Evolutionary conservation across 53 echinoderm and acorn worm genomes (phyloP), one percentile per base, ranked within the genome.

Genomic region (Patiria pectinifera): DNA sequence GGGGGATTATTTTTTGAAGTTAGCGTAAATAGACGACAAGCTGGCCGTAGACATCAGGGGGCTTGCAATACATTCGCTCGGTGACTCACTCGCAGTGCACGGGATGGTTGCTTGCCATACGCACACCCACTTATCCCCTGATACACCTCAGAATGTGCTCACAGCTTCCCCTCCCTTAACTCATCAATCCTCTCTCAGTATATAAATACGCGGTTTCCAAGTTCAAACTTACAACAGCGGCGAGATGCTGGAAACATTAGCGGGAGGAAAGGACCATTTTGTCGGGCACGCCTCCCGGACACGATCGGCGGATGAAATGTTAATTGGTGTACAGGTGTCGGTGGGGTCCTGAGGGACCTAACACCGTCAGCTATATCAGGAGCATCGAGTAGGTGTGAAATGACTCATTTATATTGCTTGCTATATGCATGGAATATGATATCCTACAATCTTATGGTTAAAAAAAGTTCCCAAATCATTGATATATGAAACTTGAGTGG

Each of bases 311-410:
- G 82, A 82, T 46, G 79, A 35, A 18, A 80, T 80, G 81, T 46
- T 80, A 80, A 80, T 80, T 80, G 82, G 59, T 53, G 3, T 82
- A 59, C 58, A 82, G 82, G 59, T 79, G 80, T 79, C 47, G 47
- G 16, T n/a, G 24, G 24, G 15, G 24, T 45, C 46, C 5, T 19
- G n/a, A 46, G 59, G 23, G 82, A 59, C 44, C 59, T 22, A 5
- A 22, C 6, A 53, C 60, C 49, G 22, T 58, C 21, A 22, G 59
- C 21, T 59, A 0, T 79, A 79, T 11, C 66, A 14, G 10, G 14
- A 18, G 22, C 4, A 35, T 24, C 22, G 11, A 48, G 14, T 16
- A 82, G 82, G 59, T 82, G 82, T 82, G 82, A 82, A 53, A n/a
- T 82, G 82, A 82, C n/a, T 82, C 82, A 59, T 82, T 82, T 53